These are phyloP conservation scores for Actenoides lindsayi DNA, from an alignment of 2,113 vertebrate genomes.

Conservation along the genomic window DNA sequence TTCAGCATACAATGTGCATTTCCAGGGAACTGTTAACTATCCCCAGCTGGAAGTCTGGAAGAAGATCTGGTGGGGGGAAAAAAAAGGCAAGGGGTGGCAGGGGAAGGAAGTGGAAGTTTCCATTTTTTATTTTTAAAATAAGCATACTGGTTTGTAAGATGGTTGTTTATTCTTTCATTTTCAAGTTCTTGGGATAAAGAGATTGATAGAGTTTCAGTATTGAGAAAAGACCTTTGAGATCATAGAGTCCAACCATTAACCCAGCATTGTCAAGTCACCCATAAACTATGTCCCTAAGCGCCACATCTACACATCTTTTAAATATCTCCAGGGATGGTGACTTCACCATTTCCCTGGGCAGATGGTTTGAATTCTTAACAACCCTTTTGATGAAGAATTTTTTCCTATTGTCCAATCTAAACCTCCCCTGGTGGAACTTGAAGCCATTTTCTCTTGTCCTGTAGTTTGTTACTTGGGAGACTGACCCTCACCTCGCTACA, in stretches of 20 bases:
- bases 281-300: not conserved
- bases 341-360: not conserved
- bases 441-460: not conserved
- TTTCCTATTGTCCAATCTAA: not conserved
- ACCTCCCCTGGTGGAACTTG: not conserved
- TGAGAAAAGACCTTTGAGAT: not conserved
- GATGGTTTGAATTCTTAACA: not conserved
- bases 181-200: not conserved
- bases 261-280: not conserved
- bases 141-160: not conserved
- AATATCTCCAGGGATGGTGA: not conserved
- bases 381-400: not conserved
- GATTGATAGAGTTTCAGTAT: not conserved
- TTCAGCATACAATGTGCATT: not conserved
- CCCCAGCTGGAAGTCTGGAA: not conserved
- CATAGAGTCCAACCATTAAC: not conserved
- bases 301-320: not conserved
- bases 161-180: not conserved
- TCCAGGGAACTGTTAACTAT: not conserved
- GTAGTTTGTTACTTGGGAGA: not conserved
- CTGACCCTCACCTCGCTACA: not conserved
- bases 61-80: not conserved
- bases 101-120: not conserved
- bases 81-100: not conserved
- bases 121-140: not conserved